Conservation (phyloP, 1,140 invertebrate genomes). For the Druon quercuslanigerum region DNA sequence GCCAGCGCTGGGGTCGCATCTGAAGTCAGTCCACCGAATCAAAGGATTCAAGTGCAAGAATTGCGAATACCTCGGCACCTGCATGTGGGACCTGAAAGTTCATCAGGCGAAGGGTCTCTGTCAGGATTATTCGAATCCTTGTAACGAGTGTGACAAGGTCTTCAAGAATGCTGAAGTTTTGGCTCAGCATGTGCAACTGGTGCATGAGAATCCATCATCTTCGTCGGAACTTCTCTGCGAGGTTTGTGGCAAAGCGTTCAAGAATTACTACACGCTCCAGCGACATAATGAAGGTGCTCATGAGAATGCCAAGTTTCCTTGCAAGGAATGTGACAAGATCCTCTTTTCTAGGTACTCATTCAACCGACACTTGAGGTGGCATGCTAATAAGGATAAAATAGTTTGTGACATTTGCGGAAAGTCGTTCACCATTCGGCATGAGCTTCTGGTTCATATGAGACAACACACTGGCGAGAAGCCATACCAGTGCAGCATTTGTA, state of each 20-base stretch:
- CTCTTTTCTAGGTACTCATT: slow-evolving; percentile 74
- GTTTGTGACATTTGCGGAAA: slow-evolving; percentile 72
- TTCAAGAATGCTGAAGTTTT: background rate
- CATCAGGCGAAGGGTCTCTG: background rate
- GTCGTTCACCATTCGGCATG: slow-evolving; percentile 77
- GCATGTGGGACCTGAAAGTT: background rate
- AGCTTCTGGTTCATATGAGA: slow-evolving; percentile 82
- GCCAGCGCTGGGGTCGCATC: background rate
- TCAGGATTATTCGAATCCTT: background rate
- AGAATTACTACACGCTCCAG: slow-evolving; percentile 66
- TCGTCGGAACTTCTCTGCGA: slow-evolving; percentile 53
- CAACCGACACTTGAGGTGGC: slow-evolving; percentile 78
- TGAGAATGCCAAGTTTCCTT: slow-evolving; percentile 58
- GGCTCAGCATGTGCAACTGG: background rate
- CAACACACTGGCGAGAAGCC: slow-evolving; percentile 83
- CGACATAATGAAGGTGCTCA: slow-evolving; percentile 62
- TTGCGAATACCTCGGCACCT: background rate
- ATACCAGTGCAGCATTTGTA: slow-evolving; percentile 85
- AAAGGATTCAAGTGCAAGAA: background rate
- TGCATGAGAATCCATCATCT: background rate
- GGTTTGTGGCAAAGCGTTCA: slow-evolving; percentile 71
- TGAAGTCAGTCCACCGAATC: background rate
- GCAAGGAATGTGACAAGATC: slow-evolving; percentile 66
- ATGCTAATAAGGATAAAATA: slow-evolving; percentile 75
- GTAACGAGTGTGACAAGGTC: background rate